Base-by-base conservation (phyloP, 2,888 invertebrate species). In the Watsonalla cultraria region DNA sequence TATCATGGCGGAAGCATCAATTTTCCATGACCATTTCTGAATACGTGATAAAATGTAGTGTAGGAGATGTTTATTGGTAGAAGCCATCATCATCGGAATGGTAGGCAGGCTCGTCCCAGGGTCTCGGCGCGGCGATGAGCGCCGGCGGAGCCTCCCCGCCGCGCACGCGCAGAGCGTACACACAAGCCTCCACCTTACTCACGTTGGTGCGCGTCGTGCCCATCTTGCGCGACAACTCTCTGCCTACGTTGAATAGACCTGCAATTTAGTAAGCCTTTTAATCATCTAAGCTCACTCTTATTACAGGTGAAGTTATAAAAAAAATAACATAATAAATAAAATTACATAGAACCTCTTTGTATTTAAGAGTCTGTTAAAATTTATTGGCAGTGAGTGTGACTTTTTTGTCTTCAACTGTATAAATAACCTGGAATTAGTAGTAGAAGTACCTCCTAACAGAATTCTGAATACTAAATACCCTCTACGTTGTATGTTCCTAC, bases 111-210 rank as follows among this genome's bases (percentile, higher is more conserved):
- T 59, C 51, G 0, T 74, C 72, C 60, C 70, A 68, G 2, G 78
- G 77, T 42, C 61, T 60, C 0, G 75, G 76, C 8, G 71, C 76
- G 5, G 72, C 56, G 39, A 80, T 55, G 51, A 83, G 67, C 0
- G 73, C 92, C 56, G 94, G 93, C 0, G 95, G 95, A 37, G 96
- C 93, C 80, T 97, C 97, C 0, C 95, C 94, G 0, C 96, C 96
- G 34, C 96, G 92, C 1, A 97, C 94, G 64, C 93, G 93, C 15
- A 96, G 92, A 8, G 95, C 95, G 70, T 96, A 97, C 74, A 96
- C 96, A 0, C 96, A 95, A 60, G 93, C 92, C 78, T 98, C 98
- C 71, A 96, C 96, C 86, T 98, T 98, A 0, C 91, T 68, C 46
- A 97, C 91, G 76, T 96, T 97, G 65, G 94, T 94, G 46, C 93